Base-by-base conservation (phyloP, 2,113 vertebrate species). In the Gadus chalcogrammus region DNA sequence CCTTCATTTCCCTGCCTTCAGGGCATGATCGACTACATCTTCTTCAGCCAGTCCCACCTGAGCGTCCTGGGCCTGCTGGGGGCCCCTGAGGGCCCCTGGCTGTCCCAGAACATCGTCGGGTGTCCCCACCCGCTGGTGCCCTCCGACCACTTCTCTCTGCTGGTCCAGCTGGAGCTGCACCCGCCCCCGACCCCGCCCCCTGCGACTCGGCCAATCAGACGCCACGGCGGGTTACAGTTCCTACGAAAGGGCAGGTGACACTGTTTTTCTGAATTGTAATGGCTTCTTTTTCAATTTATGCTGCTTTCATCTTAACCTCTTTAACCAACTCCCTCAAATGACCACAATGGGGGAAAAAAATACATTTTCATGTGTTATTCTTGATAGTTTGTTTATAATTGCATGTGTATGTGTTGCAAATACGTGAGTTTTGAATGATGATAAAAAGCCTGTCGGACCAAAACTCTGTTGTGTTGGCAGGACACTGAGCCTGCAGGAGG, bases 141-240 rank as follows among this genome's bases (percentile, higher is more conserved):
- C 86, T 96, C 95, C 58, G 95, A 96, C 91, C 95, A 96, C 92
- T 95, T 96, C 91, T 95, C 95, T 80, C 94, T 96, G 89, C 89
- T 96, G 91, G 93, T 93, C 73, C 94, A 96, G 89, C 92, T 96
- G 86, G 95, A 96, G 91, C 94, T 95, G 76, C 94, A 93, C 67
- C 93, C 91, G 75, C 91, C 89, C 90, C 93, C 91, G 75, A 91
- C 89, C 90, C 93, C 73, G 87, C 93, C 79, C 90, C 93, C 89
- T 28, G 11, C 61, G 11, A 3, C 22, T 15, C 24, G 15, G 22
- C 61, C 22, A 16, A 16, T 58, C 55, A 17, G 55, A n/a, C 55
- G 16, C 55, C 55, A 16, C 55, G n/a, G n/a, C 16, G 55, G 55
- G 55, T 7, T 58, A 5, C 15, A 58, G 15, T 58, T 13, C 55